Percentiles rank a stretch among this genome's conserved stretches.
Conservation (phyloP, 2,113 vertebrate species). For the Colaptes auratus region DNA sequence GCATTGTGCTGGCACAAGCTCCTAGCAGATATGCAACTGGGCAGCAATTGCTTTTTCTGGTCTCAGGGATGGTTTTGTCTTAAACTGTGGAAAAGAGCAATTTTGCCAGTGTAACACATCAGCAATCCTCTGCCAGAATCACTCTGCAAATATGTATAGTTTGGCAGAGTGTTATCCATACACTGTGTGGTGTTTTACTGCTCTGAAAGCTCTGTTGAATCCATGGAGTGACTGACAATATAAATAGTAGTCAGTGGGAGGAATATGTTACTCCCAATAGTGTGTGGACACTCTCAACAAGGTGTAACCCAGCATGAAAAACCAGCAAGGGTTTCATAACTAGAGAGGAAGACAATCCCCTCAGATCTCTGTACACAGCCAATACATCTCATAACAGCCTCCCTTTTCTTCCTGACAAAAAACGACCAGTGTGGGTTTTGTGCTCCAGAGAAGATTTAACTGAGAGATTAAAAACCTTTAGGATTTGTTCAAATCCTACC, state of each 20-base stretch:
- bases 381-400: not conserved
- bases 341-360: not conserved
- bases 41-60: not conserved
- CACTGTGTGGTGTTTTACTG: not conserved
- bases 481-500: not conserved
- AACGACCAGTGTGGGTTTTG: not conserved
- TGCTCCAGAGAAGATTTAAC: not conserved
- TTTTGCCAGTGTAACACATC: not conserved
- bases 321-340: not conserved
- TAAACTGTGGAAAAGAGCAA: not conserved
- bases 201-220: slow-evolving; percentile 12
- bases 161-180: not conserved
- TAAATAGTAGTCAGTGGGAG: slow-evolving; percentile 32
- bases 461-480: not conserved
- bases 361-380: not conserved
- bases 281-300: not conserved
- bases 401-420: not conserved
- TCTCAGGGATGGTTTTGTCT: not conserved
- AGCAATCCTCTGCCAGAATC: not conserved
- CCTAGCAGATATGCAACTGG: not conserved
- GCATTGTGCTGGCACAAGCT: not conserved
- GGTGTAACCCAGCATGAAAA: slow-evolving; percentile 5
- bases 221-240: not conserved
- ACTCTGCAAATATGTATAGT: not conserved
- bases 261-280: not conserved